Conservation (phyloP, 2,113 vertebrate species). For the Mustela nigripes region DNA sequence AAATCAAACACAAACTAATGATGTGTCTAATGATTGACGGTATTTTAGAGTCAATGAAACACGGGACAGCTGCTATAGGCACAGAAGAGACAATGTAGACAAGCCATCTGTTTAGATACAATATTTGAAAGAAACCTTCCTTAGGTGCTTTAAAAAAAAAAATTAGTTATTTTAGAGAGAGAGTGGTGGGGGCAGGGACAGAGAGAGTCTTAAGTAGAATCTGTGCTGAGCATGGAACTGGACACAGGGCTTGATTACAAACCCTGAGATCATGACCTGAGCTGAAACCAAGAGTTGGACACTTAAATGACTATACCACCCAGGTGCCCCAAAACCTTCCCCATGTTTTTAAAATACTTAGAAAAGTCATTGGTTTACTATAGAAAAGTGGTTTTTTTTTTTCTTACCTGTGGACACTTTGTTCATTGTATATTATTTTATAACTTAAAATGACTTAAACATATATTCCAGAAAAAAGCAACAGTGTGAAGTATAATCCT, state of each 20-base stretch:
- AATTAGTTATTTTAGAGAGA: neutral
- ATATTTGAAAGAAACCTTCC: neutral
- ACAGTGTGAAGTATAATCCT: neutral
- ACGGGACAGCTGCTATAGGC: neutral
- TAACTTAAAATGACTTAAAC: neutral
- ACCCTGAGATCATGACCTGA: no score
- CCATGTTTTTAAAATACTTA: neutral
- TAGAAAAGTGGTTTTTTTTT: neutral
- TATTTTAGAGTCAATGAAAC: neutral
- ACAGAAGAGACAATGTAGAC: neutral
- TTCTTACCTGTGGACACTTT: neutral
- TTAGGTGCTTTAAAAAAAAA: neutral
- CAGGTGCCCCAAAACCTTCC: neutral
- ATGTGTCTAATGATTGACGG: neutral
- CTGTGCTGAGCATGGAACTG: neutral
- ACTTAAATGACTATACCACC: no score
- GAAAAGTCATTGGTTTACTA: neutral
- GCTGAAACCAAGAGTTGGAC: no score
- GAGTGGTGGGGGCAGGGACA: neutral
- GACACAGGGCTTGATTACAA: no score
- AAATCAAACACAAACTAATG: slow-evolving; percentile 27
- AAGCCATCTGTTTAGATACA: neutral
- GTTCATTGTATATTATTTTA: neutral
- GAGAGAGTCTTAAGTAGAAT: neutral
- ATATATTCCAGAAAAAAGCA: neutral